These are phyloP conservation scores for Galbula dea DNA, from an alignment of 2,113 vertebrate genomes.

Conservation along the genomic window DNA sequence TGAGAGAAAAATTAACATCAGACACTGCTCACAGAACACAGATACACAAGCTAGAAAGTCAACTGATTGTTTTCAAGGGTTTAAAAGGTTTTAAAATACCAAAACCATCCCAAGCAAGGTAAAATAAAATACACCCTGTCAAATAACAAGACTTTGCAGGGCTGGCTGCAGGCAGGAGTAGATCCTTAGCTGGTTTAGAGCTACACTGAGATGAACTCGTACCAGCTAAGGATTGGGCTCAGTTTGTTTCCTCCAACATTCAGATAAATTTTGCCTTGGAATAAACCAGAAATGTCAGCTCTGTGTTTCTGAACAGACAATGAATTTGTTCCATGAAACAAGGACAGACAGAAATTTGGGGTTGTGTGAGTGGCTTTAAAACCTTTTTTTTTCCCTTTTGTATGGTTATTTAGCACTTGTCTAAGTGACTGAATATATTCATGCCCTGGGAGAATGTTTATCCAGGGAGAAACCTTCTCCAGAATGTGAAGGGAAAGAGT, in stretches of 20 bases:
- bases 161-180: neutral
- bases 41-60: neutral
- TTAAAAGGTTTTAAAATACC: neutral
- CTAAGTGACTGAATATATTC: neutral
- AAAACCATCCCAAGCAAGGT: neutral
- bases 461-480: constrained; percentile 2
- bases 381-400: neutral
- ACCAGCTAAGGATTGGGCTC: neutral
- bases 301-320: neutral
- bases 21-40: neutral
- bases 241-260: neutral
- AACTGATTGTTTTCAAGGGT: neutral
- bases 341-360: neutral
- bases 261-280: neutral
- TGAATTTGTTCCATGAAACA: neutral
- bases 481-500: neutral
- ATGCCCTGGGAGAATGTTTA: neutral
- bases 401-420: constrained; percentile 29
- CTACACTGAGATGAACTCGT: neutral
- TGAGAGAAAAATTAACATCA: neutral
- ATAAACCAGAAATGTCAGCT: neutral
- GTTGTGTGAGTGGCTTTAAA: neutral
- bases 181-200: neutral
- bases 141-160: neutral
- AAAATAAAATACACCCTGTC: neutral